These are phyloP conservation scores for Pardalotus punctatus DNA, from an alignment of 2,113 vertebrate species.

Conservation along the genomic window DNA sequence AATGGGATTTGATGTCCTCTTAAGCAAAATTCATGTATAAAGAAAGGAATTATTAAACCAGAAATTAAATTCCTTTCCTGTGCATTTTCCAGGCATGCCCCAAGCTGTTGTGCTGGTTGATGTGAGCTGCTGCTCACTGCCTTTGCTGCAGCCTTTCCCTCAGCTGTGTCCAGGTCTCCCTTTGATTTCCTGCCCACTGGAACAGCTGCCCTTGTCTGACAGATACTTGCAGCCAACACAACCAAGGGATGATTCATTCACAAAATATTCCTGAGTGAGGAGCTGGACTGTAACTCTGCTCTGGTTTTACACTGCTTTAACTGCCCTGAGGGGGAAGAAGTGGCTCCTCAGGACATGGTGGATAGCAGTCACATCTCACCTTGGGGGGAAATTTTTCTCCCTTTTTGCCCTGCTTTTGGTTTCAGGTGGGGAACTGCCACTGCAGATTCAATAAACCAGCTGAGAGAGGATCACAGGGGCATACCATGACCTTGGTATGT, in stretches of 20 bases:
- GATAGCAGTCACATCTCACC: background rate
- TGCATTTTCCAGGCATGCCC: background rate
- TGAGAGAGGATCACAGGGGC: background rate
- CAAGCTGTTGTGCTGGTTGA: background rate
- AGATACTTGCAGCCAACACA: background rate
- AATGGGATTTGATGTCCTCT: constrained; percentile 31
- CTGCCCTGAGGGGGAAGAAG: background rate
- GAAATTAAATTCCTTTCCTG: constrained; percentile 10
- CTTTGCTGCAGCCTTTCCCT: background rate
- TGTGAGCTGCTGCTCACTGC: background rate
- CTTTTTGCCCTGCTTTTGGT: background rate
- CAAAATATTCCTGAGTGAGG: background rate
- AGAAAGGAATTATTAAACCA: constrained; percentile 38
- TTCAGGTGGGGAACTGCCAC: background rate
- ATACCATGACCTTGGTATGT: background rate
- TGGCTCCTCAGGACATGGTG: background rate
- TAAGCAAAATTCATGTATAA: constrained; percentile 1
- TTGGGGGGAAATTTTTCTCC: background rate
- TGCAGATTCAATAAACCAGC: background rate
- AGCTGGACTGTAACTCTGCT: background rate
- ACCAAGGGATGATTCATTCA: background rate
- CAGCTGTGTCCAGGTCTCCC: background rate
- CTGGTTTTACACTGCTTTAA: background rate
- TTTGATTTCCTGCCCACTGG: background rate
- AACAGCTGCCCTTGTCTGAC: background rate